Percentiles rank a stretch among this genome's conserved stretches.
Evolutionary conservation across 2,888 invertebrate genomes (phyloP).

Genomic region (Pharmacophagus antenor): DNA sequence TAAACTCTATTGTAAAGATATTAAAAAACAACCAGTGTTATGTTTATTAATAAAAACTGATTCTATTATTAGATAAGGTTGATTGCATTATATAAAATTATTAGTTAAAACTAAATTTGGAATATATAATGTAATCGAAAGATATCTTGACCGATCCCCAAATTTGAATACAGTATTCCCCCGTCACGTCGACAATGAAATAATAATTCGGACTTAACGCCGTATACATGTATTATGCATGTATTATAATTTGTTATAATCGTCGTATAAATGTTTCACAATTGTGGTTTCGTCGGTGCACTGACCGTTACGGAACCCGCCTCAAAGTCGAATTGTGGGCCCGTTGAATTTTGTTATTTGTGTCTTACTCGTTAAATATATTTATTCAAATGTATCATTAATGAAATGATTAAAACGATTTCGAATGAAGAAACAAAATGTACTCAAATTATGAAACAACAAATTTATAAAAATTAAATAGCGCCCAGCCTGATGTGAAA

Average conservation of each 20-base stretch:
- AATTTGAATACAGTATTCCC: neutral
- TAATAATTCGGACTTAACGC: neutral
- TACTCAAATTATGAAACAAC: neutral
- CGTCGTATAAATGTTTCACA: constrained; percentile 6
- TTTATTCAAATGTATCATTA: neutral
- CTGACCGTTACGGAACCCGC: constrained; percentile 18
- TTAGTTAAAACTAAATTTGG: no score
- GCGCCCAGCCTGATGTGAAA: no score
- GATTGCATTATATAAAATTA: no score
- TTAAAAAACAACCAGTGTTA: no score
- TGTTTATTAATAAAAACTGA: no score
- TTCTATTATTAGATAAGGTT: no score
- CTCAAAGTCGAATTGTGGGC: constrained; percentile 13
- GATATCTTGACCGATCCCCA: neutral
- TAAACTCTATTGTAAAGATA: no score
- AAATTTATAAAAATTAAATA: neutral
- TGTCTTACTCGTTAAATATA: neutral
- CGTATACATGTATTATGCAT: neutral
- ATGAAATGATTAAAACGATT: neutral
- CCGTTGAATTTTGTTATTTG: neutral
- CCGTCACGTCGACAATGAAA: neutral
- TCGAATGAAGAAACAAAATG: neutral
- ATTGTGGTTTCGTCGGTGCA: constrained; percentile 5
- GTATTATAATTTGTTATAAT: neutral
- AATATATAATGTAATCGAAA: no score